Conservation (phyloP, 2,888 invertebrate species). For the Cataglyphis cursor region DNA sequence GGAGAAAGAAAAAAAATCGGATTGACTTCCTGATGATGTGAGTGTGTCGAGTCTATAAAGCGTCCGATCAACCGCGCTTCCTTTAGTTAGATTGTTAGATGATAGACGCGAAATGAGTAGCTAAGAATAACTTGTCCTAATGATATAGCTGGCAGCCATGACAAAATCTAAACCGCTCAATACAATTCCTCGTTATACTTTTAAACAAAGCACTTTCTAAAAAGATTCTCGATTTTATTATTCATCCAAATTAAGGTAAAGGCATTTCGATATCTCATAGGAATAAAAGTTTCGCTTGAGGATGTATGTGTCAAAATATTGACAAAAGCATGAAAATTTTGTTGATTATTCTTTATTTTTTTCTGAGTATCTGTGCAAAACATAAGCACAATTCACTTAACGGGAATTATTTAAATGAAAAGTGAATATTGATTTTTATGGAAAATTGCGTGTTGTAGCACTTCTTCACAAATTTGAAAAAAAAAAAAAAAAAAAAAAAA, state of each 20-base stretch:
- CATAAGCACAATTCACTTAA: no score
- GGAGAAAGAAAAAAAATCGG: constrained; percentile 24
- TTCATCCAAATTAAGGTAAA: not conserved
- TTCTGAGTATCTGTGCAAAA: no score
- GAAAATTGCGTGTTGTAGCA: no score
- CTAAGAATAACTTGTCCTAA: constrained; percentile 40
- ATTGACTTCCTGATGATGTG: constrained; percentile 33
- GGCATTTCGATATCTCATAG: not conserved
- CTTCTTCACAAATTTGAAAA: no score
- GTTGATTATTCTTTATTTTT: no score
- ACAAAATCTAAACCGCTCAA: constrained; percentile 6
- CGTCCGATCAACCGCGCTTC: constrained; percentile 50
- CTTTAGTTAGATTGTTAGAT: constrained; percentile 21
- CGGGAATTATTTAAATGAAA: no score
- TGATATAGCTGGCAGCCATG: constrained; percentile 9
- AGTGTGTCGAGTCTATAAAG: constrained; percentile 25
- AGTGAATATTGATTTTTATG: no score
- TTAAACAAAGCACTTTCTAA: not conserved
- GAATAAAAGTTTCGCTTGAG: not conserved
- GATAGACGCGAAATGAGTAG: constrained; percentile 28
- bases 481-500: no score
- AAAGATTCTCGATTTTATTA: not conserved
- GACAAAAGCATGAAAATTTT: no score
- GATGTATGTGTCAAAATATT: no score
- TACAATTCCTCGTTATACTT: not conserved